Conservation (phyloP, 2,113 vertebrate genomes). For the Camelus dromedarius region DNA sequence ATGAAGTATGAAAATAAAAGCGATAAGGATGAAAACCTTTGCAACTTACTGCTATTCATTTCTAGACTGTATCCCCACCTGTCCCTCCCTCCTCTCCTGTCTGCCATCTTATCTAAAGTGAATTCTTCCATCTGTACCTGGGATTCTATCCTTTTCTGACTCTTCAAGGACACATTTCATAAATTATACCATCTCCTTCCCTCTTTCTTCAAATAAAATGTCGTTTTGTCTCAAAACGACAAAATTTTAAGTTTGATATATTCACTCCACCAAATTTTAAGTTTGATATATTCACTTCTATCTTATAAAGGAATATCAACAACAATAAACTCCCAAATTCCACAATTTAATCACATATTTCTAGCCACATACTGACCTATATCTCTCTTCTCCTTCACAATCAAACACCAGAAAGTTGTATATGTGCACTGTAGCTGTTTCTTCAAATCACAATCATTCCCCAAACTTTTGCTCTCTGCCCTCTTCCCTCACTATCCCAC, state of each 20-base stretch:
- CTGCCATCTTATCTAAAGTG: neutral
- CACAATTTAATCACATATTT: neutral
- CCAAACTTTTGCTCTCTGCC: neutral
- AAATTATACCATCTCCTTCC: neutral
- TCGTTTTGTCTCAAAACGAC: neutral
- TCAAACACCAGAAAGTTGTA: neutral
- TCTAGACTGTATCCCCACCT: neutral
- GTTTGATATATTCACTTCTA: conserved; percentile 1
- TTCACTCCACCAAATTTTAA: no score
- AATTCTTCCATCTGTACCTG: neutral
- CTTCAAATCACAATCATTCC: neutral
- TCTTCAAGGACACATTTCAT: neutral
- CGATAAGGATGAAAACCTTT: neutral
- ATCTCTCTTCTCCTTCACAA: neutral
- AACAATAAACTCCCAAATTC: neutral
- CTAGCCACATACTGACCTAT: neutral
- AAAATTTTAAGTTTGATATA: no score
- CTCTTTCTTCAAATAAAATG: neutral
- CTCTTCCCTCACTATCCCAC: neutral
- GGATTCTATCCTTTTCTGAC: neutral
- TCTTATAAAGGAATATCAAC: neutral
- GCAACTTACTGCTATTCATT: neutral
- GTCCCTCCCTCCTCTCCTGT: neutral
- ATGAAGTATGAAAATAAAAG: neutral
- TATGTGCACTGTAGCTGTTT: neutral